These are phyloP conservation scores for Cyrtodaria siliqua DNA, from an alignment of 2,888 invertebrate genomes.

Conservation along the genomic window DNA sequence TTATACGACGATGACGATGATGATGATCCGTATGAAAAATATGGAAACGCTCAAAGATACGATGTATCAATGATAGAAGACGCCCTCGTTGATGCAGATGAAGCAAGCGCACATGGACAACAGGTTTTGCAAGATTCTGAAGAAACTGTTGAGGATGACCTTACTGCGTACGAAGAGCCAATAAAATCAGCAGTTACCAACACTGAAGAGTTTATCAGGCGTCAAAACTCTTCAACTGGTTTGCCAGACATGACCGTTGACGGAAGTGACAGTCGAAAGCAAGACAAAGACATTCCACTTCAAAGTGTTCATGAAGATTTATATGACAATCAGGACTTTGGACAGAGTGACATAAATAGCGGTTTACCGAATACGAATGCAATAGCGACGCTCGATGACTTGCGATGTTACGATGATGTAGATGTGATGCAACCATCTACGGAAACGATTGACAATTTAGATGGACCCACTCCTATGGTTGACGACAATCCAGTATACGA, in stretches of 20 bases:
- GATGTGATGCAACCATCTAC: neutral
- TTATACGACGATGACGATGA: constrained; percentile 2
- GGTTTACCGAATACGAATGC: neutral
- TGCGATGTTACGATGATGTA: neutral
- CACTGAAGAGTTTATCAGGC: neutral
- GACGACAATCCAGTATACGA: no score
- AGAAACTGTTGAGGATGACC: no score
- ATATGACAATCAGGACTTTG: no score
- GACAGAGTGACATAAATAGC: neutral
- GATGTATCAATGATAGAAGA: neutral
- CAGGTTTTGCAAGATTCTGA: no score
- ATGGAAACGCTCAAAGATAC: neutral
- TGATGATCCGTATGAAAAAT: neutral
- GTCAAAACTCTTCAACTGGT: constrained; percentile 14
- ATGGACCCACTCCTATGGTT: no score
- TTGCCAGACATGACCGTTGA: constrained; percentile 3
- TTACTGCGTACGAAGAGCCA: no score
- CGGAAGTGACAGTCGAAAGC: constrained; percentile 9
- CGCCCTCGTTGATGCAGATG: neutral
- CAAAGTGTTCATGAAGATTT: constrained; percentile 7
- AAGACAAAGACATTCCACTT: constrained; percentile 12
- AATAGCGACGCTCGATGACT: neutral
- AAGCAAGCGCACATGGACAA: no score
- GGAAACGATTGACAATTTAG: no score
- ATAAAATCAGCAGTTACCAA: no score